Evolutionary conservation across 2,113 vertebrate genomes (phyloP), one percentile per base, ranked within the genome.

Genomic region (Salvelinus sp.): DNA sequence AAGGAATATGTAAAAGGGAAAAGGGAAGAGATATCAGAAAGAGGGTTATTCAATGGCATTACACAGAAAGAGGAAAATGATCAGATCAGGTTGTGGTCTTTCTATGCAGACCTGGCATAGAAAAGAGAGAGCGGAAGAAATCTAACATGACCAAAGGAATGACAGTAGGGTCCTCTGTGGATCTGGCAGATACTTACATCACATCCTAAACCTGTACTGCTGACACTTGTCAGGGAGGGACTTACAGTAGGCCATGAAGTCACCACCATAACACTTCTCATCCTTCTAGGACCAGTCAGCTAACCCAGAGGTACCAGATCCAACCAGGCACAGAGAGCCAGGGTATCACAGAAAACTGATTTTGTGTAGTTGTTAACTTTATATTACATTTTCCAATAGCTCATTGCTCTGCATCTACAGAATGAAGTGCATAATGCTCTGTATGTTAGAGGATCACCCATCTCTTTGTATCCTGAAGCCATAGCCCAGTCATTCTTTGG

Each of bases 41-140:
- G 78, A 85, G 87, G 93, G 90, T 94, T 88, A 87, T 85, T 92
- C 66, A 77, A 85, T 85, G 79, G 83, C 77, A 77, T 82, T 87
- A 91, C 90, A 89, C 85, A 93, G 83, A 86, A 79, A 74, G 87
- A 77, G 82, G 79, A 72, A 74, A 86, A 76, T 84, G 23, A 5
- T 27, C 6, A 12, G 83, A 83, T 38, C 83, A 87, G 80, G 79
- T 69, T 85, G 44, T 74, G 54, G 62, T 86, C 79, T 90, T 94
- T 94, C 93, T 94, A 94, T 94, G 93, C 91, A 67, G 72, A 69
- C 62, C 72, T 25, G 47, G 87, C 93, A 94, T 94, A 94, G 93
- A 94, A 93, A 92, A 84, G 81, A 78, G 71, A 73, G 85, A 78
- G 75, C 83, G 79, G 72, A 83, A 75, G 81, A 87, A 79, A 76